A percentile compares a stretch with the other conserved stretches of the same genome.
These are phyloP conservation scores for Ptilorrhoa leucosticta DNA, from an alignment of 2,113 vertebrate genomes.

Conservation along the genomic window DNA sequence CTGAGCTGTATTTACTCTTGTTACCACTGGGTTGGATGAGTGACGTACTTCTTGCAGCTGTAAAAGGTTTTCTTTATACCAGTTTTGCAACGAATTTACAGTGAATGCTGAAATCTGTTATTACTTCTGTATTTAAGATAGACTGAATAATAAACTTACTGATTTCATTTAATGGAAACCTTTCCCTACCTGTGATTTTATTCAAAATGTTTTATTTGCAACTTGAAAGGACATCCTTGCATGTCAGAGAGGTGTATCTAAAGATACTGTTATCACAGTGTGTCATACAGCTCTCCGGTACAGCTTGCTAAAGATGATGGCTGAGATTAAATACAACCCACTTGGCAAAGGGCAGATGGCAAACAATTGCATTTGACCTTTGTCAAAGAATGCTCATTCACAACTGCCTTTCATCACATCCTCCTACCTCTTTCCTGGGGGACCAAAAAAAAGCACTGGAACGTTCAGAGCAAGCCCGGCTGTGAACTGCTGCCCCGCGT, in stretches of 20 bases:
- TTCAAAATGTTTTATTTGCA: neutral
- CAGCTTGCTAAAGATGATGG: constrained; percentile 37
- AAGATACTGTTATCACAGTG: neutral
- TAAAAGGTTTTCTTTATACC: constrained; percentile 26
- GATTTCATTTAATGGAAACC: neutral
- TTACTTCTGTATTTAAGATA: neutral
- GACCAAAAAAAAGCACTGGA: neutral
- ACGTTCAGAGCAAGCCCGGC: neutral
- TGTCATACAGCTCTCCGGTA: constrained; percentile 2
- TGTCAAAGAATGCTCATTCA: constrained; percentile 50
- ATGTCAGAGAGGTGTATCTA: neutral
- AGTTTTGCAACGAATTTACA: neutral
- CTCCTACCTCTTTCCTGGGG: constrained; percentile 31
- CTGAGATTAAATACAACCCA: constrained; percentile 41
- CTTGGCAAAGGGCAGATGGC: constrained; percentile 57
- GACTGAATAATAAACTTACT: neutral
- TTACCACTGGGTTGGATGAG: neutral
- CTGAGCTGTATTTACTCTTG: constrained; percentile 25
- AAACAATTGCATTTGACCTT: constrained; percentile 61
- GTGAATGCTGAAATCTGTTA: neutral
- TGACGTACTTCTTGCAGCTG: constrained; percentile 16
- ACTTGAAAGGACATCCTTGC: neutral
- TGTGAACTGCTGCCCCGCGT: neutral
- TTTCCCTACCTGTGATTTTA: neutral
- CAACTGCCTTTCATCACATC: constrained; percentile 30